These are phyloP conservation scores for Teleogryllus occipitalis DNA, from an alignment of 1,140 invertebrate genomes.

Conservation along the genomic window DNA sequence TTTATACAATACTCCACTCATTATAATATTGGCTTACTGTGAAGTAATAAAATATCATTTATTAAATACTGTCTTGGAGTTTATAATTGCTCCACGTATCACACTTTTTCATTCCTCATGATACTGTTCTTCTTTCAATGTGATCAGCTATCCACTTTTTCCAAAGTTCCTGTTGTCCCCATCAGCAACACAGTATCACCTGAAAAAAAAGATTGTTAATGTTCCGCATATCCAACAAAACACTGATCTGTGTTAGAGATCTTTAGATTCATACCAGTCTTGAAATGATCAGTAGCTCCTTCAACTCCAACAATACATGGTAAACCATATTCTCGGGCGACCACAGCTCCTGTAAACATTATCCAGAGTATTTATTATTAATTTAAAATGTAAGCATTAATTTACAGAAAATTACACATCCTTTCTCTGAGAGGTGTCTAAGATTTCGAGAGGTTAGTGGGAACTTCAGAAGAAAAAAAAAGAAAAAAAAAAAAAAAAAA, in stretches of 20 bases:
- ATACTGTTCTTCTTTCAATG: neutral
- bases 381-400: no score
- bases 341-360: slow-evolving; percentile 59
- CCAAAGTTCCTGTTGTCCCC: slow-evolving; percentile 6
- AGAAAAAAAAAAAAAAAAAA: no score
- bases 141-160: neutral
- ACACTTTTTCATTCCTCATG: neutral
- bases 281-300: slow-evolving; percentile 56
- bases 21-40: neutral
- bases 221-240: neutral
- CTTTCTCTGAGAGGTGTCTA: no score
- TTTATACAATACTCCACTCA: neutral
- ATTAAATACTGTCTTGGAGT: neutral
- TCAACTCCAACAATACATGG: slow-evolving; percentile 71
- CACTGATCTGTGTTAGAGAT: neutral
- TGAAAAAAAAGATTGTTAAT: neutral
- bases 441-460: no score
- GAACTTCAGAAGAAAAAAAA: no score
- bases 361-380: no score
- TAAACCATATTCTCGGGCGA: slow-evolving; percentile 78
- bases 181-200: slow-evolving; percentile 13
- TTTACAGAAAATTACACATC: no score
- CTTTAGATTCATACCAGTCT: slow-evolving; percentile 43
- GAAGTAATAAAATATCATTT: neutral
- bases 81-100: neutral